Percentiles rank a stretch among this genome's conserved stretches.
Conservation (phyloP, 1,140 invertebrate genomes). For the Cheumatopsyche charites region DNA sequence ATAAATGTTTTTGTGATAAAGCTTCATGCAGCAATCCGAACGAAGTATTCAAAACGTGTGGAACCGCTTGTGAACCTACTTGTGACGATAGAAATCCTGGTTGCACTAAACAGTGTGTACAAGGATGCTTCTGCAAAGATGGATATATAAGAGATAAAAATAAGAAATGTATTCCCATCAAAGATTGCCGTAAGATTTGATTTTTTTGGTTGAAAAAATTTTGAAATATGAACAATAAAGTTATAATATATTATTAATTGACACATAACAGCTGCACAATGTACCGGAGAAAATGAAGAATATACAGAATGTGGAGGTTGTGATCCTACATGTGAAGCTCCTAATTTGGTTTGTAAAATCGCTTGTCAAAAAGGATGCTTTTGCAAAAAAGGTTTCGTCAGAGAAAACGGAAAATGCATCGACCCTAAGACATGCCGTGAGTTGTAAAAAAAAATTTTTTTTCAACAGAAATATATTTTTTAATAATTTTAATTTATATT, state of each 20-base stretch:
- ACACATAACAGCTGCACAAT: neutral
- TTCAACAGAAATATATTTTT: no score
- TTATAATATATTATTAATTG: neutral
- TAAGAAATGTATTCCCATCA: neutral
- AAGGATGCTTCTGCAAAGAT: conserved; percentile 26
- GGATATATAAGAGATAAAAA: conserved; percentile 28
- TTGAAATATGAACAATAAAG: neutral
- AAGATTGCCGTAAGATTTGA: conserved; percentile 18
- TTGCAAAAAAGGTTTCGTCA: conserved; percentile 34
- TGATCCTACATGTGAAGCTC: conserved; percentile 12
- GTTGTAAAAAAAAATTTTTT: neutral
- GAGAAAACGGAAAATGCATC: conserved; percentile 17
- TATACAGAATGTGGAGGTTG: conserved; percentile 22
- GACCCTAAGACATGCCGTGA: conserved; percentile 4
- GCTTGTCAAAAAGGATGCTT: conserved; percentile 31
- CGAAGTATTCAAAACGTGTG: conserved; percentile 5
- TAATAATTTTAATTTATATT: no score
- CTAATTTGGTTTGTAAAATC: neutral
- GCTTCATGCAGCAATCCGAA: conserved; percentile 9
- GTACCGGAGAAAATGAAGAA: conserved; percentile 25
- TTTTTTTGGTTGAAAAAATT: no score
- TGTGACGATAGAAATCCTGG: conserved; percentile 14
- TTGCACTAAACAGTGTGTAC: neutral
- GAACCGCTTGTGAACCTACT: conserved; percentile 7
- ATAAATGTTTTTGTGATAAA: neutral